Evolutionary conservation across 2,797 vertebrate genomes (phyloP), one percentile per base, ranked within the genome.

Genomic region (Chaetophractus vellerosus): DNA sequence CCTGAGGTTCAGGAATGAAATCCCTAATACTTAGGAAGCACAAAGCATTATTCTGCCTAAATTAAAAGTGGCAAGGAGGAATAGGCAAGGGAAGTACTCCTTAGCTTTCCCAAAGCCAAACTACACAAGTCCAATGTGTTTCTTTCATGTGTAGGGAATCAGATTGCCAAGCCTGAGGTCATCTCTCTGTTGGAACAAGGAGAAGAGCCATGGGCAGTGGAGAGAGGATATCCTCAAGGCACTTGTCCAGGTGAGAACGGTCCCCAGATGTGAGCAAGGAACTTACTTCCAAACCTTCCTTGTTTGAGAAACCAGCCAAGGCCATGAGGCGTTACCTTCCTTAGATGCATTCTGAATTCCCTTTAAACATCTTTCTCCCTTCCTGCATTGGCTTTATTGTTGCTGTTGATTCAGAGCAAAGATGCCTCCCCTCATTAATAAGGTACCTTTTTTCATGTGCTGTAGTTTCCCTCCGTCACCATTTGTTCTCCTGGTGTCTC

Each of bases 101-200:
- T 45, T 18, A 19, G 33, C 52, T 50, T 26, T 14, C 41, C 16
- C 0, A 0, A 33, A 76, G 75, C 68, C 28, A 50, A 12, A 12
- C 52, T 23, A 52, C 18, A 50, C 57, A 71, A 36, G 36, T 33
- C 10, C 12, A 10, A 0, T 84, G 10, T 72, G 63, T 89, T 78
- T 90, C 55, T 1, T 83, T 38, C 9, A 2, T 3, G 1, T 33
- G 0, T 28, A 97, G 97, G 97, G 45, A 95, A 93, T 72, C 94
- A 96, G 23, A 90, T 93, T 3, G 1, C 93, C 71, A 97, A 97
- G 92, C 97, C 97, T 0, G 89, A 96, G 57, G 96, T 97, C 74
- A 97, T 97, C 71, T 96, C 93, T 38, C 95, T 97, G 41, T 69
- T 97, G 96, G 97, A 97, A 36, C 96, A 93, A 96, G 97, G 97